Evolutionary conservation across 2,797 vertebrate species (phyloP).

Genomic region (Prunella strophiata): DNA sequence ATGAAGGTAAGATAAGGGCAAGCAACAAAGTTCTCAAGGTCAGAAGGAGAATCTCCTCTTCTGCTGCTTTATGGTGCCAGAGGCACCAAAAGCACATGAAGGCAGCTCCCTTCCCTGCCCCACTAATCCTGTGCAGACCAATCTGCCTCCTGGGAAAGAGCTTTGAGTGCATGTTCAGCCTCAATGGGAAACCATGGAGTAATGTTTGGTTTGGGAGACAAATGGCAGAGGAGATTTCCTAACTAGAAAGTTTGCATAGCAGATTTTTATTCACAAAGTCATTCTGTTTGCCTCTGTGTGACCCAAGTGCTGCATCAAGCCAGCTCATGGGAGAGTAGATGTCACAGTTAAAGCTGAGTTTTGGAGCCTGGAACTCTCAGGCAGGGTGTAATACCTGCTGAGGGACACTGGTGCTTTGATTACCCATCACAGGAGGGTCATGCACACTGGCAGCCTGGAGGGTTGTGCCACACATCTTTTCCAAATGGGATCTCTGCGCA

Average conservation of each 20-base stretch:
- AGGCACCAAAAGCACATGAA: neutral
- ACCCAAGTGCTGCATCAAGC: neutral
- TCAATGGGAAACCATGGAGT: neutral
- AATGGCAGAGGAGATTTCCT: neutral
- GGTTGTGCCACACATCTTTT: neutral
- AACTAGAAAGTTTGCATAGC: neutral
- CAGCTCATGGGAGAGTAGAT: constrained; percentile 6
- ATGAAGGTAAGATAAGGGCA: neutral
- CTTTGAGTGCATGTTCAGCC: neutral
- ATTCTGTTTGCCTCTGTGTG: neutral
- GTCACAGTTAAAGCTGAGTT: constrained; percentile 8
- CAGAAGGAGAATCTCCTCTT: neutral
- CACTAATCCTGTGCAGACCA: neutral
- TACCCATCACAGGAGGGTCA: neutral
- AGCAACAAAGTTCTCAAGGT: neutral
- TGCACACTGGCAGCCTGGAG: neutral
- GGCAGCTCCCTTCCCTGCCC: neutral
- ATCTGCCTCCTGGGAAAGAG: neutral
- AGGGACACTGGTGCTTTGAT: constrained; percentile 43
- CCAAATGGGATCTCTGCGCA: neutral
- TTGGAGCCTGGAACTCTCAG: neutral
- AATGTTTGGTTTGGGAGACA: neutral
- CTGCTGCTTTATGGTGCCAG: neutral
- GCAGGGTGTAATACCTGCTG: constrained; percentile 18
- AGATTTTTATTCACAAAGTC: constrained; percentile 16